Conservation (phyloP, 1,140 invertebrate genomes). For the Lerema accius region DNA sequence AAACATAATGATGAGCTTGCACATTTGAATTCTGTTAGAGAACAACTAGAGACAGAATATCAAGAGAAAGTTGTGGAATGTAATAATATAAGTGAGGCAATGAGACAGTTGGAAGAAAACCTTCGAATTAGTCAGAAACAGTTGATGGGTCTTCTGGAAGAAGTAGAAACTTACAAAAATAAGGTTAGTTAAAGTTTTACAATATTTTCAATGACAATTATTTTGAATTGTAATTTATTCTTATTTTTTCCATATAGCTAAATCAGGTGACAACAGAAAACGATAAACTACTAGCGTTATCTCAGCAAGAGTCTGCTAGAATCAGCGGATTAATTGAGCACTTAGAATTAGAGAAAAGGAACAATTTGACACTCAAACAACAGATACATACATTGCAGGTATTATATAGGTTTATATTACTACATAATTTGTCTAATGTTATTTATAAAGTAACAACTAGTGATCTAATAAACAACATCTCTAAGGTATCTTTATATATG, state of each 20-base stretch:
- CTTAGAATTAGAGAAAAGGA: constrained; percentile 61
- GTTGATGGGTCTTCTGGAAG: constrained; percentile 60
- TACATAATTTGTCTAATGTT: too few relatives aligned
- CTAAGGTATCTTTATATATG: too few relatives aligned
- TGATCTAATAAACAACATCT: too few relatives aligned
- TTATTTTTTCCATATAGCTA: constrained; percentile 44
- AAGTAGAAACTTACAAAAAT: constrained; percentile 60
- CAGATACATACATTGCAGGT: constrained; percentile 69
- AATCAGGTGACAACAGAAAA: constrained; percentile 65
- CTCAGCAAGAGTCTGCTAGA: constrained; percentile 53
- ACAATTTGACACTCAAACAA: constrained; percentile 58
- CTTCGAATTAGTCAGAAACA: constrained; percentile 55
- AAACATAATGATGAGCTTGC: constrained; percentile 55
- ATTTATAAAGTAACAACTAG: too few relatives aligned
- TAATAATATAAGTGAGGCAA: constrained; percentile 45
- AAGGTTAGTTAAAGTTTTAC: too few relatives aligned
- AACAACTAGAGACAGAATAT: constrained; percentile 37
- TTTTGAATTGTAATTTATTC: too few relatives aligned
- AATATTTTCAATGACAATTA: too few relatives aligned
- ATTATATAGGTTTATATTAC: constrained; percentile 59
- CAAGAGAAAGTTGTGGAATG: constrained; percentile 35
- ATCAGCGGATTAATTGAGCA: constrained; percentile 52
- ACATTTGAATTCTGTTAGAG: constrained; percentile 47
- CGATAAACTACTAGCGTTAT: constrained; percentile 60
- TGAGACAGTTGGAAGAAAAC: constrained; percentile 58